Percentiles rank a stretch among this genome's conserved stretches.
Evolutionary conservation across 2,888 invertebrate species (phyloP).

Genomic region (Dicycla oo): DNA sequence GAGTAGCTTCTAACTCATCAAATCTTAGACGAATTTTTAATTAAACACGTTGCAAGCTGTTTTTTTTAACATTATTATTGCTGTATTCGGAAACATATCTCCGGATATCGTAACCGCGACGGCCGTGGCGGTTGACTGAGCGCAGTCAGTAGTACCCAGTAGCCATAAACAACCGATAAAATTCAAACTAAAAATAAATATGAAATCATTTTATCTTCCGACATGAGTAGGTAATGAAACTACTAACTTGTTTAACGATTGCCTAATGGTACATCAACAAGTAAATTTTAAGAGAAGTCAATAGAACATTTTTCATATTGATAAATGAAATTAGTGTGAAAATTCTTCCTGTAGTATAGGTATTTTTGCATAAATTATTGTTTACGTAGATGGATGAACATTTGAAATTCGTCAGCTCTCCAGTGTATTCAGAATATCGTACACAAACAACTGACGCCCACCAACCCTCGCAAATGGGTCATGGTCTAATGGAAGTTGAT

Average conservation of each 20-base stretch:
- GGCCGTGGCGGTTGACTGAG: constrained; percentile 1
- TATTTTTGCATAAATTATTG: not conserved
- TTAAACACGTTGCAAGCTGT: not conserved
- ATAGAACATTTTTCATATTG: not conserved
- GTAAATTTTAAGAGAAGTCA: not conserved
- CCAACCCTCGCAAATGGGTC: constrained; percentile 40
- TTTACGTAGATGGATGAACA: not conserved
- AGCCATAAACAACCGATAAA: constrained; percentile 52
- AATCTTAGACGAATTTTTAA: not conserved
- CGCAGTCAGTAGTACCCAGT: constrained; percentile 14
- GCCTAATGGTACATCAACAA: constrained; percentile 4
- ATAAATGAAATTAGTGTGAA: not conserved
- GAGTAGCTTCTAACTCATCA: not conserved
- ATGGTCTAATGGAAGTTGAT: constrained; percentile 30
- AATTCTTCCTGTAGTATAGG: not conserved
- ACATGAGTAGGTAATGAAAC: constrained; percentile 25
- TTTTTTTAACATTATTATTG: not conserved
- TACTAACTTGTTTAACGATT: constrained; percentile 7
- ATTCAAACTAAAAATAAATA: constrained; percentile 38
- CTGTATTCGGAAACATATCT: constrained; percentile 8
- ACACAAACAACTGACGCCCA: constrained; percentile 22
- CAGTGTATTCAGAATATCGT: not conserved
- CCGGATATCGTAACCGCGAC: constrained; percentile 26
- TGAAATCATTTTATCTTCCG: constrained; percentile 33
- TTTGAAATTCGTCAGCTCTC: not conserved